Evolutionary conservation across 2,888 invertebrate species (phyloP), one percentile per base, ranked within the genome.

Genomic region (Theretra japonica): DNA sequence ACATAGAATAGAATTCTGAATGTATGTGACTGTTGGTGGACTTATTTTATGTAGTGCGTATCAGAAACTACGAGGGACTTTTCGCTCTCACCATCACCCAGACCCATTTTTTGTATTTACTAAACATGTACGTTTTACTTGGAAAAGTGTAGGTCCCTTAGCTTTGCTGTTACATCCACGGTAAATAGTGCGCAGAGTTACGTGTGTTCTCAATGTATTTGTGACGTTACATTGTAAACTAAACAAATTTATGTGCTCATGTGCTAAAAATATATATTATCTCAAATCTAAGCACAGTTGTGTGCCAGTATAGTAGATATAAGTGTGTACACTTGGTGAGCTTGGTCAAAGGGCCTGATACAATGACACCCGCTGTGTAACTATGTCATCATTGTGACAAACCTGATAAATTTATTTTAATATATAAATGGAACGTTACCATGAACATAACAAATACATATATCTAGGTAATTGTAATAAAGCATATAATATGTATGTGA

Each of bases 191-290:
- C n/a, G 53, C 53, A 53, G 53, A 53, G n/a, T 53, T 53, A 53
- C 53, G 53, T 53, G 5, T 53, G 53, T 17, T 53, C 53, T n/a
- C 53, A 53, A 53, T 53, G n/a, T 53, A 53, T 53, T n/a, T 53
- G 53, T n/a, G 41, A 41, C 41, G 41, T 15, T 41, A 15, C 23
- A 58, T 65, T 56, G 25, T 56, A 70, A 69, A n/a, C 53, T 68
- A 72, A 74, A 68, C 62, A 70, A 72, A 62, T 56, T 60, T 23
- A 53, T 60, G 28, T 60, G 30, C n/a, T 60, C 59, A 30, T 60
- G 30, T 60, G 59, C 59, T 60, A 60, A 60, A 60, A 60, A 60
- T 60, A 60, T 30, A 60, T 28, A 60, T 60, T 60, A 30, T 30
- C 59, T 28, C 30, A 60, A 60, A 60, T 60, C 28, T 60, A 60